Evolutionary conservation across 2,888 invertebrate species (phyloP).

Genomic region (Apodemia hepburni): DNA sequence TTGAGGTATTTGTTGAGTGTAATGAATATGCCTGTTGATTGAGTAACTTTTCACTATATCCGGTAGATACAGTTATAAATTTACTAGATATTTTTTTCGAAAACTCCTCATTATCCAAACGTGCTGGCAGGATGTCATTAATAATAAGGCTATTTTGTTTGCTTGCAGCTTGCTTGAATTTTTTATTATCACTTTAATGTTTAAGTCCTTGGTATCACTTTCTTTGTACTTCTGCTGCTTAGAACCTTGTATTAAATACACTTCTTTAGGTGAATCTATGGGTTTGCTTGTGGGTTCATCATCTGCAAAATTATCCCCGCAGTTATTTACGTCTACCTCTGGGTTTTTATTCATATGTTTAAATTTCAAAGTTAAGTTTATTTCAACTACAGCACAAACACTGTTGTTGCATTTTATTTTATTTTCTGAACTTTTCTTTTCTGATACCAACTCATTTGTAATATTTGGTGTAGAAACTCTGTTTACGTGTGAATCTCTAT

Average conservation of each 20-base stretch:
- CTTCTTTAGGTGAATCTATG: conserved; percentile 38
- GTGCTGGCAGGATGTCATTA: background rate
- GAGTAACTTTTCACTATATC: conserved; percentile 42
- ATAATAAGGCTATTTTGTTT: background rate
- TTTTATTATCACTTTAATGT: conserved; percentile 56
- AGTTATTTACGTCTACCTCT: conserved; percentile 42
- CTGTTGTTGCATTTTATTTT: conserved; percentile 42
- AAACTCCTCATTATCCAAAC: conserved; percentile 38
- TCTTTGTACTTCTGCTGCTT: conserved; percentile 29
- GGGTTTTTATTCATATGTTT: conserved; percentile 49
- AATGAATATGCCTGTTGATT: conserved; percentile 35
- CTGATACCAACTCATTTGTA: conserved; percentile 34
- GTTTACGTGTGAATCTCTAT: conserved; percentile 43
- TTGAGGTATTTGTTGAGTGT: too few species aligned
- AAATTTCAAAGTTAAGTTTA: conserved; percentile 54
- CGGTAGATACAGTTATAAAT: conserved; percentile 56
- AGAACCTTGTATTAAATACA: conserved; percentile 43
- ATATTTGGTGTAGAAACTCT: conserved; percentile 40
- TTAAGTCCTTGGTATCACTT: conserved; percentile 49
- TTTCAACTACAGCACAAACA: conserved; percentile 52
- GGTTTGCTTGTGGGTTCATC: conserved; percentile 26
- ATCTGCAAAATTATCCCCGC: conserved; percentile 28
- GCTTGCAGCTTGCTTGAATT: conserved; percentile 18
- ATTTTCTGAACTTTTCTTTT: conserved; percentile 31
- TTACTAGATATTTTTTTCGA: conserved; percentile 51